Conservation (phyloP, 2,113 vertebrate genomes). For the Gopherus evgoodei region DNA sequence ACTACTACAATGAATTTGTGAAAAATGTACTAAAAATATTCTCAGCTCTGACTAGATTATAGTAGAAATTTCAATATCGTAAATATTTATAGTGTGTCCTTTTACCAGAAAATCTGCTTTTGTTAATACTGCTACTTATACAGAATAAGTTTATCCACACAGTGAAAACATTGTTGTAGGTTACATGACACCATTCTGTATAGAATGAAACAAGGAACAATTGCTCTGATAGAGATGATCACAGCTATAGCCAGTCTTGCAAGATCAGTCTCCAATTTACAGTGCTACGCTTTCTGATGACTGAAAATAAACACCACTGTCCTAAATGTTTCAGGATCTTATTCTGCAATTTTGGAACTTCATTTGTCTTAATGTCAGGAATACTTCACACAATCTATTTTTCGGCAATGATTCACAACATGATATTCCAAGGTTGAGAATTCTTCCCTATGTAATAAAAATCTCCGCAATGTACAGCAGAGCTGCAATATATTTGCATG, state of each 20-base stretch:
- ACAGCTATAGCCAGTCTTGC: constrained; percentile 66
- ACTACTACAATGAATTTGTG: neutral
- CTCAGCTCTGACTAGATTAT: constrained; percentile 24
- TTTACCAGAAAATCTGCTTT: constrained; percentile 51
- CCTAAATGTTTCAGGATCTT: constrained; percentile 56
- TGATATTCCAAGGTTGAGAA: constrained; percentile 56
- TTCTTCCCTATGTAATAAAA: constrained; percentile 67
- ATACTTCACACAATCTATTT: constrained; percentile 42
- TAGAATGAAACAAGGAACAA: constrained; percentile 73
- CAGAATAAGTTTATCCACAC: constrained; percentile 65
- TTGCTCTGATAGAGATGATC: constrained; percentile 57
- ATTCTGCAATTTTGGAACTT: constrained; percentile 67
- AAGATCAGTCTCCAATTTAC: constrained; percentile 76
- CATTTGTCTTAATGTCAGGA: constrained; percentile 36
- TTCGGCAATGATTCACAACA: constrained; percentile 64
- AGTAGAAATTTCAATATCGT: neutral
- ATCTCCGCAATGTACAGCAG: constrained; percentile 72
- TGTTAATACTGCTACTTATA: constrained; percentile 70
- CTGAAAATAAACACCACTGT: constrained; percentile 61
- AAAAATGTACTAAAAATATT: constrained; percentile 39
- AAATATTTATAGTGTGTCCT: constrained; percentile 36
- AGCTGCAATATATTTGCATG: constrained; percentile 81
- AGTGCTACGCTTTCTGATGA: constrained; percentile 56
- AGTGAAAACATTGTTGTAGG: constrained; percentile 69
- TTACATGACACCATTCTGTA: constrained; percentile 42